Conservation (phyloP, 2,888 invertebrate genomes). For the Strigamia crassipes region DNA sequence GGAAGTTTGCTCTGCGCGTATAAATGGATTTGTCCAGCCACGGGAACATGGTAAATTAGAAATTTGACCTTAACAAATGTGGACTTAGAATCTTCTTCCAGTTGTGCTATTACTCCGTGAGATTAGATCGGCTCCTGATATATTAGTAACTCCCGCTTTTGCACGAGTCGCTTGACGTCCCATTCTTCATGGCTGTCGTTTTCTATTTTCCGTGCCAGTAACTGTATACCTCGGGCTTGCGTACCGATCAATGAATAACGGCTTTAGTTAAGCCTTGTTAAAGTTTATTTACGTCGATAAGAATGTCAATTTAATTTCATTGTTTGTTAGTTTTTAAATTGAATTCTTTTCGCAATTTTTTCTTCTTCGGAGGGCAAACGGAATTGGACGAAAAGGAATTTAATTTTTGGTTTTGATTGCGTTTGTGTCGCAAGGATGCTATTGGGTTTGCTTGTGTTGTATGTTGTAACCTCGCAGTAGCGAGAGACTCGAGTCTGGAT, state of each 20-base stretch:
- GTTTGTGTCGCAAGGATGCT: neutral
- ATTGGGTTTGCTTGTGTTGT: neutral
- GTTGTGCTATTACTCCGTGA: slow-evolving; percentile 17
- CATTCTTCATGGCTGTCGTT: slow-evolving; percentile 40
- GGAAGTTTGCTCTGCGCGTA: neutral
- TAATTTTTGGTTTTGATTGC: no score
- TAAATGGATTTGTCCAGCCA: slow-evolving; percentile 5
- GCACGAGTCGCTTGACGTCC: slow-evolving; percentile 26
- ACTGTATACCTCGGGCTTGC: neutral
- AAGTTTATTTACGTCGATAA: slow-evolving; percentile 1
- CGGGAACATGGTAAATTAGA: slow-evolving; percentile 20
- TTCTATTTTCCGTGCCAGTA: slow-evolving; percentile 40
- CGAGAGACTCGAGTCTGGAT: neutral
- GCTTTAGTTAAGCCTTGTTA: neutral
- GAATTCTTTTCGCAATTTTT: no score
- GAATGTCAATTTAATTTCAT: neutral
- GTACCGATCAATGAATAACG: slow-evolving; percentile 12
- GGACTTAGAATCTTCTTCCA: neutral
- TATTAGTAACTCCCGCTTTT: slow-evolving; percentile 32
- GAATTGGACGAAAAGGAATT: no score
- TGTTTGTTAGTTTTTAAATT: no score
- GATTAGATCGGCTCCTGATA: slow-evolving; percentile 36
- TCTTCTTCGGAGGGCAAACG: no score
- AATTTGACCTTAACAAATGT: slow-evolving; percentile 26
- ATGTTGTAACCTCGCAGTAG: no score